Evolutionary conservation across 2,113 vertebrate genomes (phyloP), one percentile per base, ranked within the genome.

Genomic region (Paramormyrops kingsleyae): DNA sequence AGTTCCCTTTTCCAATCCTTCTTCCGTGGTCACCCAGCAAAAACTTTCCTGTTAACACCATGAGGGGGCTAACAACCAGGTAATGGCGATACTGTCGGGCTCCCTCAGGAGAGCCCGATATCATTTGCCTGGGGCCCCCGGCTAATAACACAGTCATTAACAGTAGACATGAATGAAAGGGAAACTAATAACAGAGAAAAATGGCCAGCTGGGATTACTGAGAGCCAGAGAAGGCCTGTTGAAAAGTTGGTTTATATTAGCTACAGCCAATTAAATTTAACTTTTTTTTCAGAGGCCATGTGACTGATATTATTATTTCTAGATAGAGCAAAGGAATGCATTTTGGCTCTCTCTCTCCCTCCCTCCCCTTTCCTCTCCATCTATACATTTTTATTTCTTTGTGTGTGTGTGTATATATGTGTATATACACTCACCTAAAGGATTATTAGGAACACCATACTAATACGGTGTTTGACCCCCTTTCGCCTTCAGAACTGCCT

Each of bases 111-210:
- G 44, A 46, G 44, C 83, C 44, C 50, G 47, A 80, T 83, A 9
- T 50, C 46, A 49, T 77, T 52, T 13, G 62, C 74, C n/a, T 56
- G 49, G 46, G 42, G 8, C 31, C 44, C 74, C 39, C 47, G 12
- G 70, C 74, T 89, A 50, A 83, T 56, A 83, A 74, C 39, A 53
- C n/a, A 46, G 46, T 83, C 88, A 50, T 44, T 39, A 49, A 83
- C 88, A 47, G 70, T 80, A 77, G 88, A 49, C 88, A 83, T 56
- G 88, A 89, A 83, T 46, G 77, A 53, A 83, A 83, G 88, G 74
- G 59, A 80, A 83, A 39, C 49, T 80, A 74, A 47, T 24, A 47
- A 83, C 6, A n/a, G 49, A 46, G 66, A 53, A 83, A 87, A 42
- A 49, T 53, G 74, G 70, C n/a, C 66, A 9, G 70, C 47, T 44